phyloP scores from a whole-genome alignment of 2,113 vertebrate genomes.

The Aplodontia rufa region DNA sequence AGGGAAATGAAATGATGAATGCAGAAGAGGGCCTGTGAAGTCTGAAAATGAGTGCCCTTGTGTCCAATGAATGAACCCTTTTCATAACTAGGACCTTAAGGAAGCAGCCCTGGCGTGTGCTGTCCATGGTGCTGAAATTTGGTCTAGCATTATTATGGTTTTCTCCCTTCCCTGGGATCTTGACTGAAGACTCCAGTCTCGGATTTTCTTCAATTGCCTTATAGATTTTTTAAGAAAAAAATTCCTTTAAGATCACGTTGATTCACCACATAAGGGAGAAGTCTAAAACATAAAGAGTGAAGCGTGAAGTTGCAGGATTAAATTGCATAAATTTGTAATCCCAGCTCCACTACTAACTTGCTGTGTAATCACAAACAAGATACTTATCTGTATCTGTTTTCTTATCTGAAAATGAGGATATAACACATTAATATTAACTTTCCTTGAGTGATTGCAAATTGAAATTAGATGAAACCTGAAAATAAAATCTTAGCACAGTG shows the following conservation, averaged over 20 bases:
- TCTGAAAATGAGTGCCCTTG: neutral
- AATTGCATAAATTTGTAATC: neutral
- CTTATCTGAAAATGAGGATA: neutral
- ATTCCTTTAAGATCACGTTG: neutral
- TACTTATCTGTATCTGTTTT: neutral
- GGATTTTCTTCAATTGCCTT: neutral
- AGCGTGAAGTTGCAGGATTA: neutral
- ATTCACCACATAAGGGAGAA: neutral
- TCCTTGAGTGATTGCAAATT: neutral
- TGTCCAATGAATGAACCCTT: neutral
- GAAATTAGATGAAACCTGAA: neutral
- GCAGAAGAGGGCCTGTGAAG: neutral
- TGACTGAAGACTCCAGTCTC: neutral
- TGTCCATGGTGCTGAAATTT: conserved; percentile 75
- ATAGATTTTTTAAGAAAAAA: neutral
- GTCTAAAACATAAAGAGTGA: neutral
- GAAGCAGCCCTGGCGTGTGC: neutral
- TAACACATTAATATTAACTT: conserved; percentile 11
- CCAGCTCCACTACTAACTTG: neutral
- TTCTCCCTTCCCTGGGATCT: neutral
- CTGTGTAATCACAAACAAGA: neutral
- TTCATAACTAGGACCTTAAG: neutral
- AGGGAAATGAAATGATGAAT: neutral
- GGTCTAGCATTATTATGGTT: fast-evolving
- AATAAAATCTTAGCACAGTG: neutral